Evolutionary conservation across 2,797 vertebrate genomes (phyloP).

Genomic region (Anolis apletophallus): DNA sequence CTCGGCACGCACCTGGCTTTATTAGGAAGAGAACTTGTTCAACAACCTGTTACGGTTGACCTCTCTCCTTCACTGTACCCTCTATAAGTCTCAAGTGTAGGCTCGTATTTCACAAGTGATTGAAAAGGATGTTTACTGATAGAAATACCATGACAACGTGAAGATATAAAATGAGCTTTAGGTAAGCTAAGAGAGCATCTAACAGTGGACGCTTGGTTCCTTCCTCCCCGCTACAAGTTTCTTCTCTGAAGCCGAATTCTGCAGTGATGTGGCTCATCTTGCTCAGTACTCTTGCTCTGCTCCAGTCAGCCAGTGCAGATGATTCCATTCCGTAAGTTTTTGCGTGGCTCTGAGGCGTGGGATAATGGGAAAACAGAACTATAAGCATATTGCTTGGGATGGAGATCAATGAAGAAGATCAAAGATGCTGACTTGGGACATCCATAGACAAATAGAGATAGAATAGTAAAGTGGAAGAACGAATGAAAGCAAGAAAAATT

Average conservation of each 20-base stretch:
- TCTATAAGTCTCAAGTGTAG: neutral
- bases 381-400: neutral
- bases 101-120: conserved; percentile 1
- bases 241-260: neutral
- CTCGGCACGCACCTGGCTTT: neutral
- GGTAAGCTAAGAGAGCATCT: neutral
- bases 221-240: neutral
- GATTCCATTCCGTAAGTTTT: conserved; percentile 17
- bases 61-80: neutral
- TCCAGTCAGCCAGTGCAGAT: neutral
- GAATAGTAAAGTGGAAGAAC: neutral
- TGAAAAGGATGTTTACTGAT: neutral
- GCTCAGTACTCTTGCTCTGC: neutral
- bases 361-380: neutral
- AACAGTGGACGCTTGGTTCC: neutral
- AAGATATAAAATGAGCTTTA: neutral
- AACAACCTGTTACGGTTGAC: neutral
- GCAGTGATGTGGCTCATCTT: conserved; percentile 7
- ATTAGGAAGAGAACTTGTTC: neutral
- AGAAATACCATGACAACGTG: neutral
- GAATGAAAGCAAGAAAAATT: too few species aligned
- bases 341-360: neutral
- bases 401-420: too few species aligned
- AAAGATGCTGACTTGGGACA: neutral
- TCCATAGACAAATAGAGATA: neutral